Base-by-base conservation (phyloP, 2,888 invertebrate species). In the Dynastes maya region DNA sequence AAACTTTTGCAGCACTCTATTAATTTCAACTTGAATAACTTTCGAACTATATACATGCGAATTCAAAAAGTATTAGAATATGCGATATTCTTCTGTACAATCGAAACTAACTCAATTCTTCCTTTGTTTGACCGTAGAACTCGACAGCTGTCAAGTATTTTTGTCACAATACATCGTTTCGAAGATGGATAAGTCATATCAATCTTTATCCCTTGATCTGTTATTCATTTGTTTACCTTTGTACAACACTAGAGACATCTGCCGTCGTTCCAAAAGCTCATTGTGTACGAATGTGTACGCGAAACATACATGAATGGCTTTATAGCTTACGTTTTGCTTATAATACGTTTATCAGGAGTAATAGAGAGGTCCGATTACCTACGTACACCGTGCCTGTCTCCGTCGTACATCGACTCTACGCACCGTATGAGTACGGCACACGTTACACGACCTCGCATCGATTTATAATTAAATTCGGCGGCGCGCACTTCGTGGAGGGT, bases 361-460 rank as follows among this genome's bases (percentile, higher is more conserved):
- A 22, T 16, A 58, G 8, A 58, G 55, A 22, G 16, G 16, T 58
- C 55, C 55, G 55, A 58, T 58, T 58, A 37, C 40, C 65, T 67
- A 9, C 16, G 37, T 40, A 37, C 22, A 22, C 40, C 65, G 27
- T 5, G 27, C 29, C 40, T n/a, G 2, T 65, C 65, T 51, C 2
- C 11, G n/a, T 29, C 68, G 49, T 22, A 13, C 32, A 8, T 53
- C 22, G 45, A 70, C 86, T 82, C 89, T 82, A 71, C 79, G 84
- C 89, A 40, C 90, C 90, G 85, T 89, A n/a, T 16, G 6, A 89
- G 85, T 89, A 27, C 4, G 68, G 70, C 68, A 70, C 76, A 45
- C 71, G 55, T 37, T 58, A 29, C 32, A n/a, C 32, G n/a, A 32
- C 55, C 75, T 55, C 79, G 40, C 68, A 80, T 79, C 78, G 79